These are phyloP conservation scores for Heliconius hermathena DNA, from an alignment of 1,140 invertebrate genomes.

Conservation along the genomic window DNA sequence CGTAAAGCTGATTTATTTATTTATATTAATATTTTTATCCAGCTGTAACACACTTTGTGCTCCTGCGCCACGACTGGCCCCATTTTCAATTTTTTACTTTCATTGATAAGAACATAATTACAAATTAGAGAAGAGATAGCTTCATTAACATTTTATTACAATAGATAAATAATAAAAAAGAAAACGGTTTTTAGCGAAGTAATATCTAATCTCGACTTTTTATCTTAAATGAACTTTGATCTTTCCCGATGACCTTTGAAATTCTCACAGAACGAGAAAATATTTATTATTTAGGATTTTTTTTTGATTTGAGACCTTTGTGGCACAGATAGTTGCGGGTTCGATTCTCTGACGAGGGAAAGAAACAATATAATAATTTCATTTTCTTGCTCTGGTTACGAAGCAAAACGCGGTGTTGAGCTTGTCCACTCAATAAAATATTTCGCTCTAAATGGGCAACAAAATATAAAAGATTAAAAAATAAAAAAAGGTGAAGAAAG, in stretches of 20 bases:
- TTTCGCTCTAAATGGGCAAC: no score
- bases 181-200: slow-evolving; percentile 7
- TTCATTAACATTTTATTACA: slow-evolving; percentile 7
- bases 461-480: no score
- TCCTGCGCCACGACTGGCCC: no score
- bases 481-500: no score
- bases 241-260: slow-evolving; percentile 18
- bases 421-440: no score
- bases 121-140: neutral
- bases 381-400: no score
- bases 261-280: neutral
- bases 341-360: neutral
- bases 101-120: neutral
- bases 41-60: no score
- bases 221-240: slow-evolving; percentile 21
- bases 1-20: no score
- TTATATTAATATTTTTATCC: no score
- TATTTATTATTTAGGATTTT: slow-evolving; percentile 8
- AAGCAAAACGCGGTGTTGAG: no score
- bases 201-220: slow-evolving; percentile 19
- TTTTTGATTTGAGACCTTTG: neutral
- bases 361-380: no score
- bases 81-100: no score
- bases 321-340: neutral
- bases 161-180: neutral